These are phyloP conservation scores for Falco cherrug DNA, from an alignment of 2,797 vertebrate genomes.

Conservation along the genomic window DNA sequence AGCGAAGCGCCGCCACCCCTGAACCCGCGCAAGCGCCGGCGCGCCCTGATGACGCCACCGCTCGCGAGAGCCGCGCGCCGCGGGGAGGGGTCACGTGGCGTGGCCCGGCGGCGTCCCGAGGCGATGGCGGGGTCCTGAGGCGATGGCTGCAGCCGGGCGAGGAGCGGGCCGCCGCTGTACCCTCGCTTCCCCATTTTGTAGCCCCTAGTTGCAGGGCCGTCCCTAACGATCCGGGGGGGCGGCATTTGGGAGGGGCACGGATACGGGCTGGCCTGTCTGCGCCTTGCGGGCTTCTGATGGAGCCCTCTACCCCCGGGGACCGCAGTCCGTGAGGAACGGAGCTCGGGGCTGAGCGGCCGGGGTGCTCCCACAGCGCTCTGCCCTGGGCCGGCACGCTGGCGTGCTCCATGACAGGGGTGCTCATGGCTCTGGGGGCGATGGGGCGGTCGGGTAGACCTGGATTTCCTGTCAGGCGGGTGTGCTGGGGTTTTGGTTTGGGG, in stretches of 20 bases:
- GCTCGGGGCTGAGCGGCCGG: background rate
- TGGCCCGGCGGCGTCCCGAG: background rate
- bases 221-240: background rate
- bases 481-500: background rate
- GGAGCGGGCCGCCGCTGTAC: too few relatives aligned
- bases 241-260: background rate
- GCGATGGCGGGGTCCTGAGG: background rate
- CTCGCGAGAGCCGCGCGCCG: conserved; percentile 10
- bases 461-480: accelerated
- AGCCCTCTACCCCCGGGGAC: background rate
- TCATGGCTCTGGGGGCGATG: background rate
- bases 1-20: background rate
- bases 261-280: background rate
- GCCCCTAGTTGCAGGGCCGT: too few relatives aligned
- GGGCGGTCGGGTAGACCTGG: too few relatives aligned
- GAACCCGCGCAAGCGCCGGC: background rate
- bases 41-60: conserved; percentile 10
- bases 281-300: too few relatives aligned
- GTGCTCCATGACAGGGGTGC: background rate
- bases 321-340: too few relatives aligned
- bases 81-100: background rate
- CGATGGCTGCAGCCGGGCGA: too few relatives aligned
- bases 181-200: background rate
- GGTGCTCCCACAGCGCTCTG: background rate
- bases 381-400: background rate